phyloP scores from a whole-genome alignment of 2,888 invertebrate species.

The Gastracanthus pulcherrimus region DNA sequence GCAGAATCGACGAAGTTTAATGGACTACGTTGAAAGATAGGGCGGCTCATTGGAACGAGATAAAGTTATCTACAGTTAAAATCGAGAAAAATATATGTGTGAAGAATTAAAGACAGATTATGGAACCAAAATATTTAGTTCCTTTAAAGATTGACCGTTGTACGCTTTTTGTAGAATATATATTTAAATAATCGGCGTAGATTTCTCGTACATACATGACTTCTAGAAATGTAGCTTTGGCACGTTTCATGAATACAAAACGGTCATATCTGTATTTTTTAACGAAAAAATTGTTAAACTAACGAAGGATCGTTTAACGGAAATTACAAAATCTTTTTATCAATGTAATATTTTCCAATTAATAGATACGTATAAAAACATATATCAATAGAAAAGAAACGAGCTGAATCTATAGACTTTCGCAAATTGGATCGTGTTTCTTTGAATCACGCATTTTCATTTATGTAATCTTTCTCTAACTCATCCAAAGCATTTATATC shows the following conservation, averaged over 20 bases:
- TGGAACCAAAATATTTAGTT: constrained; percentile 52
- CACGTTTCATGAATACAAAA: constrained; percentile 38
- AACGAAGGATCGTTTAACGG: constrained; percentile 21
- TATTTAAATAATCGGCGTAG: constrained; percentile 47
- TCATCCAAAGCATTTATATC: constrained; percentile 45
- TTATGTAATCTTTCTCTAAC: constrained; percentile 11
- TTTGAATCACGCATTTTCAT: constrained; percentile 8
- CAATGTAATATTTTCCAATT: constrained; percentile 31
- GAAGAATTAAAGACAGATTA: constrained; percentile 14
- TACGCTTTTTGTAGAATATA: constrained; percentile 54
- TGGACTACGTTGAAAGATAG: constrained; percentile 37
- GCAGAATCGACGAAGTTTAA: constrained; percentile 38
- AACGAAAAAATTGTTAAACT: constrained; percentile 22
- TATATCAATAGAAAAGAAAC: constrained; percentile 8
- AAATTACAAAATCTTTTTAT: constrained; percentile 31
- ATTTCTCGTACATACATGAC: constrained; percentile 40
- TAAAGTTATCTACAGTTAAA: background rate
- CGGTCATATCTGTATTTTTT: constrained; percentile 48
- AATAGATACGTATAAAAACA: constrained; percentile 7
- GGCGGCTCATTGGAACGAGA: constrained; percentile 18
- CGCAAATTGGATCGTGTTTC: constrained; percentile 4
- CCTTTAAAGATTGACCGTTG: constrained; percentile 39
- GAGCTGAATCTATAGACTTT: constrained; percentile 26
- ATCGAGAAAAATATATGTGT: constrained; percentile 8
- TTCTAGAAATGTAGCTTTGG: constrained; percentile 45